Evolutionary conservation across 2,888 invertebrate genomes (phyloP).

Genomic region (Sinodicranocentrus sp.): DNA sequence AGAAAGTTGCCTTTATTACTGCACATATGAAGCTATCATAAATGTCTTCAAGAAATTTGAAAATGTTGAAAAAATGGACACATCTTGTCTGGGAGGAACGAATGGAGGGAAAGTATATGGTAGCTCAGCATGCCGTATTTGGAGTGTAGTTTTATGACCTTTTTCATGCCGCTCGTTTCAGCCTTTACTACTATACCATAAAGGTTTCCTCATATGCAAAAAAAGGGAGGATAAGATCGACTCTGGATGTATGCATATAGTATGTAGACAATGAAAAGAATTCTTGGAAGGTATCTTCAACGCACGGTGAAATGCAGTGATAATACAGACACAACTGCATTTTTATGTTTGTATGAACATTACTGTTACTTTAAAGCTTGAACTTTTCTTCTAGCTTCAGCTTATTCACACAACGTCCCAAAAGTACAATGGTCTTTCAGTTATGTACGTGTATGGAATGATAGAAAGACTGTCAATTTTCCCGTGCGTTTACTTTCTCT

Average conservation of each 20-base stretch:
- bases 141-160: slow-evolving; percentile 46
- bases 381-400: background rate
- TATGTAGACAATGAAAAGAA: background rate
- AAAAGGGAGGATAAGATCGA: no score
- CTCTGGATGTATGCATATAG: background rate
- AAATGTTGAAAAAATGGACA: slow-evolving; percentile 45
- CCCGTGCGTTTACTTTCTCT: background rate
- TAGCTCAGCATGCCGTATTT: slow-evolving; percentile 8
- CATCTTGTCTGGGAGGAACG: slow-evolving; percentile 25
- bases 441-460: background rate
- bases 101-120: slow-evolving; percentile 30
- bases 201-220: slow-evolving; percentile 24
- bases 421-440: background rate
- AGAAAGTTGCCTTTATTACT: slow-evolving; percentile 32
- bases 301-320: slow-evolving; percentile 42
- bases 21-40: slow-evolving; percentile 52
- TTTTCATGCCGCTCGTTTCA: slow-evolving; percentile 43
- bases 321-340: slow-evolving; percentile 36
- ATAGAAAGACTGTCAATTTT: background rate
- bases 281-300: no score
- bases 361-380: no score
- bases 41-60: slow-evolving; percentile 54
- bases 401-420: background rate
- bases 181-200: slow-evolving; percentile 44
- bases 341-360: background rate